Evolutionary conservation across 2,888 invertebrate genomes (phyloP).

Genomic region (Leptura quadrifasciata): DNA sequence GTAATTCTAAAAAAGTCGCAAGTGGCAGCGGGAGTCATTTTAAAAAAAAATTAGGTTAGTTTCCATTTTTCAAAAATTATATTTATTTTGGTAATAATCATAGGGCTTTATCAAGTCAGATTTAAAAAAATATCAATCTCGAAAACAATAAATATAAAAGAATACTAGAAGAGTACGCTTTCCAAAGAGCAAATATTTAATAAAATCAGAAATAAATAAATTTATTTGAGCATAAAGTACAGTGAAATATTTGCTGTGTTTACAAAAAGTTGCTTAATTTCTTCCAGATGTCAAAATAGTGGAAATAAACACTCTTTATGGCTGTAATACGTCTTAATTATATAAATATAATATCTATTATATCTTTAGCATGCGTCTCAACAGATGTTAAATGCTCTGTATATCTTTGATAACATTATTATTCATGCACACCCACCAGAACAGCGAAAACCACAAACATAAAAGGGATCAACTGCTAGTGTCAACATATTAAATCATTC

Average conservation of each 20-base stretch:
- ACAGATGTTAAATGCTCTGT: conserved; percentile 1
- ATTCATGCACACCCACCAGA: conserved; percentile 25
- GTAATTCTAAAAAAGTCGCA: too few relatives aligned
- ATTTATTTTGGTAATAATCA: too few relatives aligned
- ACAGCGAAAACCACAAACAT: not conserved
- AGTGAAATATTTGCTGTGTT: not conserved
- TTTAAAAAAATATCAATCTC: too few relatives aligned
- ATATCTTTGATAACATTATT: conserved; percentile 1
- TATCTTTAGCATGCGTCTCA: not conserved
- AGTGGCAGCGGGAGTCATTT: too few relatives aligned
- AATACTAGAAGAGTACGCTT: too few relatives aligned
- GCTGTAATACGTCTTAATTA: not conserved
- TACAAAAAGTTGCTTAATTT: not conserved
- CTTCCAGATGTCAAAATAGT: not conserved
- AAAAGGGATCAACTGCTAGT: conserved; percentile 24
- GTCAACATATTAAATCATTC: conserved; percentile 25
- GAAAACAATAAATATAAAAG: too few relatives aligned
- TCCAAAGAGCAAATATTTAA: too few relatives aligned
- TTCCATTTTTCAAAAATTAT: too few relatives aligned
- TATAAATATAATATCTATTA: not conserved
- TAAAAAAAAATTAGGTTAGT: too few relatives aligned
- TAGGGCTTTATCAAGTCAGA: too few relatives aligned
- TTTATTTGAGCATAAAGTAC: too few relatives aligned
- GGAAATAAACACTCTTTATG: not conserved
- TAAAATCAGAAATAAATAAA: too few relatives aligned